phyloP scores from a whole-genome alignment of 2,797 vertebrate species.

The Thripadectes ignobilis region DNA sequence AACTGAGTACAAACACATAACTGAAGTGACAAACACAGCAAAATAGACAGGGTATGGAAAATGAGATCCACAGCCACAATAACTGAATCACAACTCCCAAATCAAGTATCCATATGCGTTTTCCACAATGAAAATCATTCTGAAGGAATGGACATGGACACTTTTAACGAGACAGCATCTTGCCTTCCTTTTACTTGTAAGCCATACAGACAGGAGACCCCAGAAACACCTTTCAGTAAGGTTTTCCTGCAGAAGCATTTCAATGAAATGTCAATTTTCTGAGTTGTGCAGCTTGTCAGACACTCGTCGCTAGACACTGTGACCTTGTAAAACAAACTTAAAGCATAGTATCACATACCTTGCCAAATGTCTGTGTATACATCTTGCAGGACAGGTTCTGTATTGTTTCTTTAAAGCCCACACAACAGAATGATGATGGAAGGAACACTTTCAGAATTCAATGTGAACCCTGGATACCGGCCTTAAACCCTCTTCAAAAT shows the following conservation, averaged over 20 bases:
- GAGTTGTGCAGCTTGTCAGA: background rate
- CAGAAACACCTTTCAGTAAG: background rate
- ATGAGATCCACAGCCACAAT: accelerated
- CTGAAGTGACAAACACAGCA: background rate
- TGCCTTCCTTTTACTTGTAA: background rate
- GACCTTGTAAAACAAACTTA: background rate
- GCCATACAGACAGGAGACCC: background rate
- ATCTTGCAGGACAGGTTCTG: background rate
- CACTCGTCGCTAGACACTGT: background rate
- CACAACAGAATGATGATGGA: background rate
- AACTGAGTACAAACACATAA: background rate
- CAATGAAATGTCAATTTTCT: background rate
- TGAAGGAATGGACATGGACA: background rate
- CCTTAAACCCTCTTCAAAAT: background rate
- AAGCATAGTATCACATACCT: background rate
- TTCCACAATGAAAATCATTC: background rate
- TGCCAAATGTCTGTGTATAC: background rate
- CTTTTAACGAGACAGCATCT: background rate
- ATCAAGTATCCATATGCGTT: background rate
- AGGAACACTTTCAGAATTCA: background rate
- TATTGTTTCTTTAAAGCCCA: background rate
- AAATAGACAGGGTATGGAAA: accelerated
- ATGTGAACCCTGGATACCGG: accelerated
- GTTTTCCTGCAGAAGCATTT: background rate
- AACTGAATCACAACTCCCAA: background rate